These are phyloP conservation scores for Halichondria panicea DNA, from an alignment of 37 sponge, comb jelly and placozoan genomes.

Conservation along the genomic window DNA sequence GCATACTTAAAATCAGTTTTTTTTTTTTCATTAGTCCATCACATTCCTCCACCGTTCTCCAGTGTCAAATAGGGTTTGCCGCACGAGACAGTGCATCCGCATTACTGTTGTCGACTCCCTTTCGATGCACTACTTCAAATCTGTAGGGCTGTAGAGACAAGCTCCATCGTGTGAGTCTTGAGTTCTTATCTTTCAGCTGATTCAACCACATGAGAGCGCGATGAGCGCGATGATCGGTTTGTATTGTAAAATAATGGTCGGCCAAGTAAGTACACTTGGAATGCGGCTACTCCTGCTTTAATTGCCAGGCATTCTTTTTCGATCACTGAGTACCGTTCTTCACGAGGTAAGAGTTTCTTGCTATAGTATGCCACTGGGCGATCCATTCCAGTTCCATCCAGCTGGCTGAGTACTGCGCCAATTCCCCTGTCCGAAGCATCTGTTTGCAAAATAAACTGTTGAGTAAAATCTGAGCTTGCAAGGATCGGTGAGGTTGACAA, in stretches of 20 bases:
- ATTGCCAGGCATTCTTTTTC: constrained; percentile 45
- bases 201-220: constrained; percentile 39
- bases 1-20: no score
- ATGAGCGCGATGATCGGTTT: constrained; percentile 45
- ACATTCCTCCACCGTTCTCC: no score
- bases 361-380: constrained; percentile 38
- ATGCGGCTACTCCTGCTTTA: constrained; percentile 14
- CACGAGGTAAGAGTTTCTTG: constrained; percentile 35
- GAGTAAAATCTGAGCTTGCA: constrained; percentile 14
- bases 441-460: constrained; percentile 38
- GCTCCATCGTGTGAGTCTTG: constrained; percentile 38
- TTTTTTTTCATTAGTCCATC: no score
- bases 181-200: constrained; percentile 30
- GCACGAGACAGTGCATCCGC: no score
- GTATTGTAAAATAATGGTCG: constrained; percentile 22
- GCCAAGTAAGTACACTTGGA: constrained; percentile 43
- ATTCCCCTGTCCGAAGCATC: constrained; percentile 57
- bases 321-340: constrained; percentile 28
- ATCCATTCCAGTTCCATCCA: constrained; percentile 19
- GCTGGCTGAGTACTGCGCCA: constrained; percentile 52
- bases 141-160: constrained; percentile 39
- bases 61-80: no score
- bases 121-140: constrained; percentile 12
- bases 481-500: constrained; percentile 26
- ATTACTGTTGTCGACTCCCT: no score